phyloP scores from a whole-genome alignment of 2,113 vertebrate species.

The Heterotilapia buettikoferi region DNA sequence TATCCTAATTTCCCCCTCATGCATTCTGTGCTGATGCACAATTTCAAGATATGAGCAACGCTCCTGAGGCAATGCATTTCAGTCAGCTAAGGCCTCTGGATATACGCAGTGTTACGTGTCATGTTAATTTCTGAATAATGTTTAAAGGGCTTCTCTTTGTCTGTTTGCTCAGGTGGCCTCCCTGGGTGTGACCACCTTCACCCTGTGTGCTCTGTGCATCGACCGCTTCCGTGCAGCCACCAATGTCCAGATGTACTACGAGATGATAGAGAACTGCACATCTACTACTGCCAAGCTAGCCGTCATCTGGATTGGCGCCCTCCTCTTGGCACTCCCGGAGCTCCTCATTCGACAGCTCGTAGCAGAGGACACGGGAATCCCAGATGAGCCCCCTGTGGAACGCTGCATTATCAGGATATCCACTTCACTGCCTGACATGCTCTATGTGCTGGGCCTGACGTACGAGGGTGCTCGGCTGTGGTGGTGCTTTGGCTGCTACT shows the following conservation, averaged over 20 bases:
- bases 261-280: slow-evolving; percentile 97
- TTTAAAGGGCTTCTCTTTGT: background rate
- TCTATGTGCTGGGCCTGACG: slow-evolving; percentile 91
- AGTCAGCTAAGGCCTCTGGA: background rate
- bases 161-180: slow-evolving; percentile 82
- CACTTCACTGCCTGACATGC: slow-evolving; percentile 84
- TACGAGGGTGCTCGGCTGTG: slow-evolving; percentile 92
- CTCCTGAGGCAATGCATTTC: background rate
- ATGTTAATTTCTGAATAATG: background rate
- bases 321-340: slow-evolving; percentile 90
- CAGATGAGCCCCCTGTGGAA: slow-evolving; percentile 66
- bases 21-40: background rate
- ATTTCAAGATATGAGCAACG: background rate
- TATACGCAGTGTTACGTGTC: background rate
- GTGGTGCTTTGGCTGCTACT: slow-evolving; percentile 99
- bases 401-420: slow-evolving; percentile 91
- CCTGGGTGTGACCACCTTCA: slow-evolving; percentile 94
- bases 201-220: slow-evolving; percentile 92
- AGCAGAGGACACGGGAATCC: slow-evolving; percentile 69
- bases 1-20: background rate
- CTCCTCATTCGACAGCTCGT: slow-evolving; percentile 89
- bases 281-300: slow-evolving; percentile 93
- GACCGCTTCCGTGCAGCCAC: slow-evolving; percentile 95
- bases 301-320: slow-evolving; percentile 93
- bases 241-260: slow-evolving; percentile 98